These are phyloP conservation scores for Drosophila chauvacae DNA, from an alignment of 1,140 invertebrate genomes.

Conservation along the genomic window DNA sequence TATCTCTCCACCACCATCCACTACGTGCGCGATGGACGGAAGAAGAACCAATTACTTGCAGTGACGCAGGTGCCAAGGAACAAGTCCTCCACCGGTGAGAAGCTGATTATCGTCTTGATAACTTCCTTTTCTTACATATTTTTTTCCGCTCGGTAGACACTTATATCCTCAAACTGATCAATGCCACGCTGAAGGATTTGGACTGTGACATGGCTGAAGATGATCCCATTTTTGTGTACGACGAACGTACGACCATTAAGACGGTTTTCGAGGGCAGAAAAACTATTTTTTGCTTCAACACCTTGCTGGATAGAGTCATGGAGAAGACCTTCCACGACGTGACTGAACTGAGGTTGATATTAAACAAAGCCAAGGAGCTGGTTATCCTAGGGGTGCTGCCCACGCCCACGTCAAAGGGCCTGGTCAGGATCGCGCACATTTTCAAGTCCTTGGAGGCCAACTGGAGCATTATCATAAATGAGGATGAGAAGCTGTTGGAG, in stretches of 20 bases:
- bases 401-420: constrained; percentile 1
- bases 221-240: constrained; percentile 24
- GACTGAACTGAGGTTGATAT: background rate
- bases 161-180: constrained; percentile 2
- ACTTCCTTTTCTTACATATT: background rate
- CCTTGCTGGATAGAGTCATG: constrained; percentile 24
- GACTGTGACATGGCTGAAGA: constrained; percentile 11
- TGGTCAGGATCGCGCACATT: constrained; percentile 6
- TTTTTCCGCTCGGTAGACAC: background rate
- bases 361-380: constrained; percentile 13
- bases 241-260: background rate
- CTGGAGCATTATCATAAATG: constrained; percentile 3
- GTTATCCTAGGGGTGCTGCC: constrained; percentile 19
- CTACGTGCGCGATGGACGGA: constrained; percentile 10
- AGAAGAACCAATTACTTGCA: constrained; percentile 6
- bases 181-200: constrained; percentile 8
- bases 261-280: background rate
- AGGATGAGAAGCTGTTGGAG: constrained; percentile 4
- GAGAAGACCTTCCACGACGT: constrained; percentile 24
- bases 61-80: constrained; percentile 5
- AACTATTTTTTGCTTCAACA: constrained; percentile 26
- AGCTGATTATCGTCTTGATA: too few species aligned
- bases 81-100: constrained; percentile 1
- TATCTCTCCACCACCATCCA: constrained; percentile 11
- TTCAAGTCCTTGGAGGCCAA: constrained; percentile 9